These are phyloP conservation scores for Mastomys coucha DNA, from an alignment of 2,113 vertebrate species.

Conservation along the genomic window DNA sequence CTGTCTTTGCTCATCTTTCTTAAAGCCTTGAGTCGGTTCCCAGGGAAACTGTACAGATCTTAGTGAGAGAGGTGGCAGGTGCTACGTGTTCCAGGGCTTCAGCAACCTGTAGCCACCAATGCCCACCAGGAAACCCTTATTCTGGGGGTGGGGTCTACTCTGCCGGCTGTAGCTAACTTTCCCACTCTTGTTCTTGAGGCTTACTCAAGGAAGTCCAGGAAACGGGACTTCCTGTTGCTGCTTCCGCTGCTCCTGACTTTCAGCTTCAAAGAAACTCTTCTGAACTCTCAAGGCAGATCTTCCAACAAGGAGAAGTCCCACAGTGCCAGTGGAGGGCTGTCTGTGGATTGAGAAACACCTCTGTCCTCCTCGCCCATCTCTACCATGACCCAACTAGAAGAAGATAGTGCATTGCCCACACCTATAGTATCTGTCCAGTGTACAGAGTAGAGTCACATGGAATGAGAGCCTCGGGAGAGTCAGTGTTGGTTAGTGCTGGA, in stretches of 20 bases:
- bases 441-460: neutral
- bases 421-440: neutral
- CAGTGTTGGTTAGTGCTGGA: neutral
- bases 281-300: neutral
- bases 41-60: neutral
- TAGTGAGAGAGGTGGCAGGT: neutral
- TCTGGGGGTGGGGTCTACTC: neutral
- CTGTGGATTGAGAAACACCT: rapidly evolving
- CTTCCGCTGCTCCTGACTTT: too few species aligned
- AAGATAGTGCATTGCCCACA: rapidly evolving
- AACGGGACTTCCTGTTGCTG: neutral
- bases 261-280: neutral
- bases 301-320: neutral
- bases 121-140: rapidly evolving
- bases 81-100: neutral
- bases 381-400: neutral
- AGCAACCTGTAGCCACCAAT: neutral
- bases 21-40: neutral
- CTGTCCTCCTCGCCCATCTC: neutral
- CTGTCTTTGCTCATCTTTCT: neutral
- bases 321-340: neutral
- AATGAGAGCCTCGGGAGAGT: neutral
- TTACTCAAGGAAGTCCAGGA: neutral
- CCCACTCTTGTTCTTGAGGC: neutral
- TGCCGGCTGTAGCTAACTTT: neutral